A percentile compares a stretch with the other conserved stretches of the same genome.
These are phyloP conservation scores for Doryteuthis pealeii DNA, from an alignment of 1,140 invertebrate genomes.

Conservation along the genomic window DNA sequence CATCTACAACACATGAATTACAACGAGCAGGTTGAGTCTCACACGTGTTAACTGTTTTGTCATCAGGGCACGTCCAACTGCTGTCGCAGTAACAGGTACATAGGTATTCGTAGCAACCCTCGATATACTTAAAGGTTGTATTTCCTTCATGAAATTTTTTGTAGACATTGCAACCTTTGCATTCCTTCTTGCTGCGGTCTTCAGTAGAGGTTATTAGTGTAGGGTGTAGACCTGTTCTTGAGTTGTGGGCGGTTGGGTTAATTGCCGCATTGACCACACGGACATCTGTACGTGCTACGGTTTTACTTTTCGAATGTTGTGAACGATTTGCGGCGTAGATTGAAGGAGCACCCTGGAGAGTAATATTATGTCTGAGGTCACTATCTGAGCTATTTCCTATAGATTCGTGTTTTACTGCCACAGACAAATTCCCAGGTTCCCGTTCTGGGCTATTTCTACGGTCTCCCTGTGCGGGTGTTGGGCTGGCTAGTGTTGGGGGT, in stretches of 20 bases:
- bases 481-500: background rate
- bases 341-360: background rate
- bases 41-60: slow-evolving; percentile 32
- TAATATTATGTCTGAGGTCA: background rate
- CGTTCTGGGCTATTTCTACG: background rate
- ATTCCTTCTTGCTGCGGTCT: background rate
- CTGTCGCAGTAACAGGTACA: slow-evolving; percentile 43
- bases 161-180: slow-evolving; percentile 31
- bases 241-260: background rate
- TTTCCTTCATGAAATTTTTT: slow-evolving; percentile 24
- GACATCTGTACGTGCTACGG: background rate
- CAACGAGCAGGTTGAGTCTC: background rate
- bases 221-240: background rate
- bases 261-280: background rate
- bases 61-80: slow-evolving; percentile 30
- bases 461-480: background rate
- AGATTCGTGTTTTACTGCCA: background rate
- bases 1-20: background rate
- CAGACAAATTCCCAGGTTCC: background rate
- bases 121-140: slow-evolving; percentile 31
- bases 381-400: no score
- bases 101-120: slow-evolving; percentile 36
- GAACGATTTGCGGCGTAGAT: background rate
- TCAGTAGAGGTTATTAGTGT: no score
- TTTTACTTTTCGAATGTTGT: background rate